Evolutionary conservation across 2,113 vertebrate species (phyloP), one percentile per base, ranked within the genome.

Genomic region (Monopterus albus): DNA sequence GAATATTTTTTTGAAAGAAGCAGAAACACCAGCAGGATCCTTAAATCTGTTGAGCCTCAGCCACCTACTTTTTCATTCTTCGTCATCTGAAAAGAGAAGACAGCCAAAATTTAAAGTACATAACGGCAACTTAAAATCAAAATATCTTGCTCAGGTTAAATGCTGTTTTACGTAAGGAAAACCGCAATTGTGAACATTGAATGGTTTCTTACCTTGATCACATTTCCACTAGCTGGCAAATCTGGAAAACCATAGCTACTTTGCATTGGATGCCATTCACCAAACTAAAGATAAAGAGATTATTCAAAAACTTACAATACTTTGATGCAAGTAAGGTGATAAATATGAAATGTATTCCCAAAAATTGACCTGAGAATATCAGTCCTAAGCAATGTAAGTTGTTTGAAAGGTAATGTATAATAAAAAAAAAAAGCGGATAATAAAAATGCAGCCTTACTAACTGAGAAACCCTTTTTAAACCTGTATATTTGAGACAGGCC

Each of bases 1-100:
- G 52, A 18, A 55, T 78, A 33, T 78, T 70, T 83, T 58, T 71
- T 76, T 58, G 14, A 51, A 67, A 15, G 11, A 45, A 2, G 10
- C 45, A 25, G 20, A n/a, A 18, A 31, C 20, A 35, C 9, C 6
- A 53, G 20, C 18, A 55, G 49, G 33, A 11, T 11, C 7, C 26
- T 40, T 15, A 50, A 23, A 7, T 61, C 14, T 15, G 21, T 17
- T 31, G 1, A 20, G 28, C 2, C 1, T 0, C 6, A n/a, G n/a
- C n/a, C n/a, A n/a, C 28, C 38, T 25, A 13, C 15, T 10, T 39
- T 23, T 17, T 56, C 29, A 35, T 5, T 12, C 43, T 23, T 40
- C 6, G 18, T 10, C 14, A 0, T 4, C 59, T 70, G 55, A 20
- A 61, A 66, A 36, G 42, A n/a, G 2, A 20, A 6, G 8, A 59